Evolutionary conservation across 1,140 invertebrate genomes (phyloP).

Genomic region (Phthorimaea operculella): DNA sequence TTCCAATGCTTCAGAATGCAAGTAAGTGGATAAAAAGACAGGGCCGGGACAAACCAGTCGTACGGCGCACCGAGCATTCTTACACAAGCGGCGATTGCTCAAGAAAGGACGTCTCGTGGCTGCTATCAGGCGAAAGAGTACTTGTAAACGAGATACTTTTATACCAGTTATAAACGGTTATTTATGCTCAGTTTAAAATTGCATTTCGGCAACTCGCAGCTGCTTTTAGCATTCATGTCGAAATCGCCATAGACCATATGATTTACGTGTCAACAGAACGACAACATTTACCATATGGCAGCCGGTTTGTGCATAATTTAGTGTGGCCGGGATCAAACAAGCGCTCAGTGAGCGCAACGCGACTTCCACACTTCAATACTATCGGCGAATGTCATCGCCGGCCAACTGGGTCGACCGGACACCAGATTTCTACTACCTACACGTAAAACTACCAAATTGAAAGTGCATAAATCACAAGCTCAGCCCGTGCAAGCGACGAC

Average conservation of each 20-base stretch:
- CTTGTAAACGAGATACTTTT: neutral
- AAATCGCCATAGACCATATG: too few relatives aligned
- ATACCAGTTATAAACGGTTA: too few relatives aligned
- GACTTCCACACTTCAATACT: constrained; percentile 41
- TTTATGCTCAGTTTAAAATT: too few relatives aligned
- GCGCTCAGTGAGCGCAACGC: constrained; percentile 26
- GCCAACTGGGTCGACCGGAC: constrained; percentile 55
- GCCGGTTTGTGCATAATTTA: neutral
- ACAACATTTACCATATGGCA: too few relatives aligned
- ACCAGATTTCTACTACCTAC: constrained; percentile 44
- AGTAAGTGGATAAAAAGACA: constrained; percentile 64
- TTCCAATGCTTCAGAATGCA: constrained; percentile 62
- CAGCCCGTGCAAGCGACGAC: constrained; percentile 19
- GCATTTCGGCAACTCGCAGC: too few relatives aligned
- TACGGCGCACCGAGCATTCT: constrained; percentile 22
- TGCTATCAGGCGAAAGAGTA: neutral
- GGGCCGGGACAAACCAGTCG: constrained; percentile 57
- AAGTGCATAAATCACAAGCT: constrained; percentile 28
- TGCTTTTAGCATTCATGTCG: too few relatives aligned
- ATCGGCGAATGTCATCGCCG: constrained; percentile 45
- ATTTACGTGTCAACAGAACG: too few relatives aligned
- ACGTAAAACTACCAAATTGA: constrained; percentile 31
- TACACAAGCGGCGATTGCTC: constrained; percentile 27
- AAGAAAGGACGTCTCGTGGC: constrained; percentile 18
- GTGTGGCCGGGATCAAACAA: neutral